Conservation (phyloP, 2,888 invertebrate genomes). For the Chymomyza amoena region DNA sequence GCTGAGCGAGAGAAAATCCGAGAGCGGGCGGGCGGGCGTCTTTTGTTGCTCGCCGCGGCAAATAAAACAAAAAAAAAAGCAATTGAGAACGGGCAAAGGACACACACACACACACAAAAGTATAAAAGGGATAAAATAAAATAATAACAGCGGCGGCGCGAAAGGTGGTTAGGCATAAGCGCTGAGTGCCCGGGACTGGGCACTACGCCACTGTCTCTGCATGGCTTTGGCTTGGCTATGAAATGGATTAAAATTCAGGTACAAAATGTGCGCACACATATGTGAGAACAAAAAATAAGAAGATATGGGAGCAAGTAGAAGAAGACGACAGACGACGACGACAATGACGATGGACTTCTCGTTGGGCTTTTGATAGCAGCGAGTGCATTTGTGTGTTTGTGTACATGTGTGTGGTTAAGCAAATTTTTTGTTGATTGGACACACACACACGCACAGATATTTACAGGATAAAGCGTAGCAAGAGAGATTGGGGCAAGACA, state of each 20-base stretch:
- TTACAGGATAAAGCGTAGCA: neutral
- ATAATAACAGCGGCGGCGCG: conserved; percentile 46
- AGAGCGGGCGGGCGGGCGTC: conserved; percentile 6
- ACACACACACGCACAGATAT: neutral
- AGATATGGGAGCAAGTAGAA: neutral
- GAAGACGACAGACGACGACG: too few relatives aligned
- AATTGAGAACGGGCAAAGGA: conserved; percentile 46
- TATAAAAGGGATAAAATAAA: conserved; percentile 65
- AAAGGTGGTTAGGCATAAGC: neutral
- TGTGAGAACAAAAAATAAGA: neutral
- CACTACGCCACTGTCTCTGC: neutral
- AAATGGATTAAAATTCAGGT: conserved; percentile 66
- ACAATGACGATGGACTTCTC: neutral
- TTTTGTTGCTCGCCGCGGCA: conserved; percentile 29
- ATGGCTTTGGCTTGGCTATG: conserved; percentile 23
- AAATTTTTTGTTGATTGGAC: conserved; percentile 7
- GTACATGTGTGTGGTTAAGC: conserved; percentile 21
- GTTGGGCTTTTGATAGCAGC: neutral
- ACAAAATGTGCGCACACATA: conserved; percentile 43
- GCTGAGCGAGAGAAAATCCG: conserved; percentile 4
- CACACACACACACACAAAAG: conserved; percentile 30
- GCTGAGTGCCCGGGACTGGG: neutral
- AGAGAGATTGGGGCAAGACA: neutral
- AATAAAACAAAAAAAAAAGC: neutral
- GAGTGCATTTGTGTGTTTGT: neutral